A percentile compares a stretch with the other conserved stretches of the same genome.
Conservation (phyloP, 2,888 invertebrate species). For the Archips crataeganus region DNA sequence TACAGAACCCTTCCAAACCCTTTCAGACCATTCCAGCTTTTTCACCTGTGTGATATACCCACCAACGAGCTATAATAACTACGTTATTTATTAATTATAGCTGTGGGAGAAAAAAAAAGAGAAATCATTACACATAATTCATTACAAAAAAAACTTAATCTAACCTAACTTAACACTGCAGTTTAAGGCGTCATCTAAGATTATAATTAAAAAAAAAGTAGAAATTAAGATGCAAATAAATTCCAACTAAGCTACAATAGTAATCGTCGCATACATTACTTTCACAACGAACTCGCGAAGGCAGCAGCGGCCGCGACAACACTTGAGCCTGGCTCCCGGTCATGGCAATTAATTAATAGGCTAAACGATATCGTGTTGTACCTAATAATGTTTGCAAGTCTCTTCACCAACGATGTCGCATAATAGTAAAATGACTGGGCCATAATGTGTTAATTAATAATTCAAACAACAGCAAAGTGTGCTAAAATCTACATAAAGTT, state of each 20-base stretch:
- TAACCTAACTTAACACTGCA: too few relatives aligned
- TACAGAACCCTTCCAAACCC: too few relatives aligned
- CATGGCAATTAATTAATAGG: constrained; percentile 83
- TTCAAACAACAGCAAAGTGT: too few relatives aligned
- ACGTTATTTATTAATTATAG: too few relatives aligned
- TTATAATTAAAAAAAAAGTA: constrained; percentile 68
- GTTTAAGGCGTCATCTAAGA: constrained; percentile 6
- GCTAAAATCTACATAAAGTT: too few relatives aligned
- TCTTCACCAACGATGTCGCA: constrained; percentile 80
- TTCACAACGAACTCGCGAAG: constrained; percentile 79
- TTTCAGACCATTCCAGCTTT: too few relatives aligned
- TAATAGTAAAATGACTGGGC: neutral
- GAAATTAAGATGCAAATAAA: constrained; percentile 54
- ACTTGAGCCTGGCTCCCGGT: constrained; percentile 65
- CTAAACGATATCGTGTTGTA: constrained; percentile 84
- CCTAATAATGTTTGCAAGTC: constrained; percentile 83
- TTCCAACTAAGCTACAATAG: constrained; percentile 61
- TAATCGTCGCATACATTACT: constrained; percentile 77
- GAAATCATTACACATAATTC: too few relatives aligned
- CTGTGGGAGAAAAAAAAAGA: too few relatives aligned
- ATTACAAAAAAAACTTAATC: too few relatives aligned
- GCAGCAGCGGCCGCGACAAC: constrained; percentile 52
- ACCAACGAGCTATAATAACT: too few relatives aligned
- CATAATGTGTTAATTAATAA: too few relatives aligned
- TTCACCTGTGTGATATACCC: too few relatives aligned